Evolutionary conservation across 2,888 invertebrate species (phyloP), one percentile per base, ranked within the genome.

Genomic region (Lordiphosa fenestrarum): DNA sequence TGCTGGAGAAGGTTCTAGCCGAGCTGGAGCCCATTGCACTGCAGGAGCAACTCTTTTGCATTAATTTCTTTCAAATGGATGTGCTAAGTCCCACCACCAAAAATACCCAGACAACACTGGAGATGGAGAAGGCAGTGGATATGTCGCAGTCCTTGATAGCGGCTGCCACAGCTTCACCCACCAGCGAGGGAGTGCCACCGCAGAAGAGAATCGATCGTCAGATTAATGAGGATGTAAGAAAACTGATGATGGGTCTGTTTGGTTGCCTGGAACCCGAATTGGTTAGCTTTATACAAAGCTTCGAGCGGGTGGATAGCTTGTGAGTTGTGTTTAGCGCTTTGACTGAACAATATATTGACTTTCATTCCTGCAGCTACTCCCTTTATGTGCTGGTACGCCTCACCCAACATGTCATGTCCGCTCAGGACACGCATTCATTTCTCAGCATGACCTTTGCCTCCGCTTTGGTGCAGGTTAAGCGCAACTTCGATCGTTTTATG

Each of bases 11-110:
- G 89, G 95, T 98, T 51, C 91, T 99, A 58, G 94, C 94, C 12
- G 94, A 97, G 86, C 91, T 98, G 67, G 97, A 98, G 87, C 95
- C 95, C 3, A 94, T 97, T 53, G 98, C 98, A 87, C 91, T 98
- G 69, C 95, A 96, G 21, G 99, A 99, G 89, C 98, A 98, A 90
- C 95, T 96, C 73, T 99, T 99, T 90, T 98, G 98, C 88, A 93
- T 95, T 13, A 92, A 93, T 63, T 99, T 98, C 91, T 97, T 99
- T 88, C 95, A 96, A 89, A 91, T 97, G 76, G 94, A 94, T 84
- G 91, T 91, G 70, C 84, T 91, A 58, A 92, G 91, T 84, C 91
- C 92, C 1, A 91, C 91, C 33, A 88, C 90, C 4, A 90, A 90
- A 88, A 92, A 92, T 78, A 92, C 92, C 0, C 91, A 91, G 78